These are phyloP conservation scores for Polyodon spathula DNA, from an alignment of 2,113 vertebrate species.

Conservation along the genomic window DNA sequence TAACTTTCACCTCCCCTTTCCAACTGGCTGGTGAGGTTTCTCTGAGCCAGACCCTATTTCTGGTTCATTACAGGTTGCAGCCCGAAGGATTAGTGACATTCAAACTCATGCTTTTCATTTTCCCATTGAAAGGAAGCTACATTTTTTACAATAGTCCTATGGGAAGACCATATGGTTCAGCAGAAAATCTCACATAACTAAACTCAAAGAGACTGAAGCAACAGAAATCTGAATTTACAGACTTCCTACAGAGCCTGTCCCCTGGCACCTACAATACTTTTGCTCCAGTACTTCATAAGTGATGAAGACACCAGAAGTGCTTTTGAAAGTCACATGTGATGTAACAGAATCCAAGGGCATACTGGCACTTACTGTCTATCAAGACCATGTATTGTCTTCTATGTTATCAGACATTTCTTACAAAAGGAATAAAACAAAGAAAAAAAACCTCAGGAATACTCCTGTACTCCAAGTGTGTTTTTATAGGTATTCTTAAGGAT, in stretches of 20 bases:
- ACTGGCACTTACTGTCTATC: too few relatives aligned
- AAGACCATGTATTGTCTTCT: too few relatives aligned
- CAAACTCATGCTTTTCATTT: not conserved
- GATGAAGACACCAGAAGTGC: too few relatives aligned
- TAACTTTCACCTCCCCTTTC: not conserved
- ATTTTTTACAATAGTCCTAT: not conserved
- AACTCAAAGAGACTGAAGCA: not conserved
- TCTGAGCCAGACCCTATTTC: not conserved
- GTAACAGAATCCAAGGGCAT: too few relatives aligned
- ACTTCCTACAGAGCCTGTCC: too few relatives aligned
- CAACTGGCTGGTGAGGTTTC: not conserved
- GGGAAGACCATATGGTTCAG: constrained; percentile 1
- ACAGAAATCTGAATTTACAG: not conserved
- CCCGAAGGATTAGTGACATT: not conserved
- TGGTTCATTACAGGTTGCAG: not conserved
- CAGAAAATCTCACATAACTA: not conserved
- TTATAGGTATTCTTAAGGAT: too few relatives aligned
- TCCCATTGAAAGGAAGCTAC: not conserved
- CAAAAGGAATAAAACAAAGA: too few relatives aligned
- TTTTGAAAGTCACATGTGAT: too few relatives aligned
- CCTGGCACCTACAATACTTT: not conserved
- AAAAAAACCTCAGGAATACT: too few relatives aligned
- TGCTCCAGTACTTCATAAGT: not conserved
- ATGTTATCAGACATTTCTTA: too few relatives aligned
- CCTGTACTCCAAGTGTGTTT: too few relatives aligned